Conservation (phyloP, 2,888 invertebrate genomes). For the Cephus sareptanus region DNA sequence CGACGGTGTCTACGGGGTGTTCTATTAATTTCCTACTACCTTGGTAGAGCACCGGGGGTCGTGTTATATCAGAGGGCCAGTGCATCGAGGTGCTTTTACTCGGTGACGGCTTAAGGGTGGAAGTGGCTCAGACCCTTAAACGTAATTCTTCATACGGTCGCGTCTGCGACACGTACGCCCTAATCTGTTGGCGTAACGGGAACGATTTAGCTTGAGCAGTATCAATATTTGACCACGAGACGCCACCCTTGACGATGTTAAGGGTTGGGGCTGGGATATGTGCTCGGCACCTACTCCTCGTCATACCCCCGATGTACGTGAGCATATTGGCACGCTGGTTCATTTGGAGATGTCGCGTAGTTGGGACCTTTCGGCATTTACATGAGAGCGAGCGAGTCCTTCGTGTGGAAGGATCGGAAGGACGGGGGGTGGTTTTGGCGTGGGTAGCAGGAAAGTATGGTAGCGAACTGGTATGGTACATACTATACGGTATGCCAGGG, state of each 20-base stretch:
- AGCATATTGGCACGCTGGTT: not conserved
- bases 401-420: slow-evolving; percentile 15
- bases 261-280: not conserved
- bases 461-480: not conserved
- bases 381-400: slow-evolving; percentile 18
- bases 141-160: not conserved
- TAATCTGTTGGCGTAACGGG: slow-evolving; percentile 52
- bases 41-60: too few species aligned
- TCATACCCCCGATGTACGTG: not conserved
- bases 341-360: not conserved
- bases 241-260: slow-evolving; percentile 23
- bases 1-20: too few species aligned
- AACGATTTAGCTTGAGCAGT: slow-evolving; percentile 50
- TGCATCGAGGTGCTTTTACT: not conserved
- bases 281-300: not conserved
- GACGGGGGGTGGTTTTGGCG: not conserved
- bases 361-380: not conserved
- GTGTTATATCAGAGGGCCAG: too few species aligned
- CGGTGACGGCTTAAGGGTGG: not conserved
- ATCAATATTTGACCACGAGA: slow-evolving; percentile 58
- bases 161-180: slow-evolving; percentile 43
- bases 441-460: not conserved
- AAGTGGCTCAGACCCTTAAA: not conserved
- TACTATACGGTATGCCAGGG: not conserved
- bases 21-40: too few species aligned